phyloP scores from a whole-genome alignment of 1,140 invertebrate genomes.

The Tyrophagus putrescentiae region DNA sequence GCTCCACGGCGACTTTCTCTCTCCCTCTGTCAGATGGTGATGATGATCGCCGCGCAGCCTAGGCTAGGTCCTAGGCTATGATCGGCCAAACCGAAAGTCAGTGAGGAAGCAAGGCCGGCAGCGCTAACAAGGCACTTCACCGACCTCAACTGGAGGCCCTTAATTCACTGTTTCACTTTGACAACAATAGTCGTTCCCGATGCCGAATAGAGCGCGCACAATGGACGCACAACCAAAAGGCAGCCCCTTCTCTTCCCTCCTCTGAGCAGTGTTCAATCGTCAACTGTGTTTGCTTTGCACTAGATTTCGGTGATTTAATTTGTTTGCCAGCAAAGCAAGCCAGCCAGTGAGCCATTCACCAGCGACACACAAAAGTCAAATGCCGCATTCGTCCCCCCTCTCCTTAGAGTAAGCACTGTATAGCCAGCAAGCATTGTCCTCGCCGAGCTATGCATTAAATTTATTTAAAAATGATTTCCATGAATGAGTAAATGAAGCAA shows the following conservation, averaged over 20 bases:
- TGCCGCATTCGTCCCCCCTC: neutral
- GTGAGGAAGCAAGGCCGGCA: too few relatives aligned
- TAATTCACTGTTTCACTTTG: constrained; percentile 7
- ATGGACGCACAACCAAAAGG: too few relatives aligned
- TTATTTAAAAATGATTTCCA: constrained; percentile 15
- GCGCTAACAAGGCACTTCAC: constrained; percentile 11
- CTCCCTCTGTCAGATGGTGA: neutral
- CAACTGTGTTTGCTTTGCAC: too few relatives aligned
- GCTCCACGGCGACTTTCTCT: neutral
- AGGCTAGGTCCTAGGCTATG: neutral
- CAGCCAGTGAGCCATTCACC: neutral
- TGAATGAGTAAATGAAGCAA: too few relatives aligned
- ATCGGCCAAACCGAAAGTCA: too few relatives aligned
- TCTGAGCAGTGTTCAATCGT: too few relatives aligned
- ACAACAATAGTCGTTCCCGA: too few relatives aligned
- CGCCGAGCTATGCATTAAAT: too few relatives aligned
- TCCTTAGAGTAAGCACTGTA: neutral
- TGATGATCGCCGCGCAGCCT: neutral
- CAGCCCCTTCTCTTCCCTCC: too few relatives aligned
- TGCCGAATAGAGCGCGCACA: too few relatives aligned
- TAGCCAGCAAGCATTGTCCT: too few relatives aligned
- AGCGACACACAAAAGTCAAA: constrained; percentile 10
- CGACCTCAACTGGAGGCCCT: constrained; percentile 8
- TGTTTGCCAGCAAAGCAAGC: constrained; percentile 10
- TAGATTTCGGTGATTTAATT: constrained; percentile 12